Percentiles rank a stretch among this genome's conserved stretches.
Evolutionary conservation across 2,113 vertebrate species (phyloP).

Genomic region (Laterallus jamaicensis): DNA sequence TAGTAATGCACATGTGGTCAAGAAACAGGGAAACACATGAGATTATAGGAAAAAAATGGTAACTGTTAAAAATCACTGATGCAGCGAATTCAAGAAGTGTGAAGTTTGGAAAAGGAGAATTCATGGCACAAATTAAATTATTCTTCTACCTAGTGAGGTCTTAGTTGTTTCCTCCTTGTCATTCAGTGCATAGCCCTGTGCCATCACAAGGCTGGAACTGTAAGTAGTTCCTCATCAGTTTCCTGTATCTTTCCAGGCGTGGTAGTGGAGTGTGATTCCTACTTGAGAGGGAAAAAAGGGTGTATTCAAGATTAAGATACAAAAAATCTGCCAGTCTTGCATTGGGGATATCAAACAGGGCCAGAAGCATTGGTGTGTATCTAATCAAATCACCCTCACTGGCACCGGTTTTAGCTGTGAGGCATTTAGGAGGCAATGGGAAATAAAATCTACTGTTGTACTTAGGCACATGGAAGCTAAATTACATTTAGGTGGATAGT

Average conservation of each 20-base stretch:
- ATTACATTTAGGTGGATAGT: neutral
- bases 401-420: neutral
- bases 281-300: no score
- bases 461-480: neutral
- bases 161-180: neutral
- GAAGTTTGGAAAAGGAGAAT: neutral
- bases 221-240: neutral
- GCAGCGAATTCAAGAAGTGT: neutral
- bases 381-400: neutral
- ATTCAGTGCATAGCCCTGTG: neutral
- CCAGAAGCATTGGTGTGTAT: neutral
- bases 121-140: neutral
- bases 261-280: neutral
- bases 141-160: neutral
- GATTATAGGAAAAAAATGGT: neutral
- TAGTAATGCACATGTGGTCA: neutral
- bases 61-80: neutral
- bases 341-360: neutral
- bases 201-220: neutral
- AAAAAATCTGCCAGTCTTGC: neutral
- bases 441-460: neutral
- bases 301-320: neutral
- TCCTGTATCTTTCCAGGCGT: neutral
- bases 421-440: neutral
- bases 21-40: neutral